Evolutionary conservation across 2,888 invertebrate genomes (phyloP), one percentile per base, ranked within the genome.

Genomic region (Euplagia quadripunctaria): DNA sequence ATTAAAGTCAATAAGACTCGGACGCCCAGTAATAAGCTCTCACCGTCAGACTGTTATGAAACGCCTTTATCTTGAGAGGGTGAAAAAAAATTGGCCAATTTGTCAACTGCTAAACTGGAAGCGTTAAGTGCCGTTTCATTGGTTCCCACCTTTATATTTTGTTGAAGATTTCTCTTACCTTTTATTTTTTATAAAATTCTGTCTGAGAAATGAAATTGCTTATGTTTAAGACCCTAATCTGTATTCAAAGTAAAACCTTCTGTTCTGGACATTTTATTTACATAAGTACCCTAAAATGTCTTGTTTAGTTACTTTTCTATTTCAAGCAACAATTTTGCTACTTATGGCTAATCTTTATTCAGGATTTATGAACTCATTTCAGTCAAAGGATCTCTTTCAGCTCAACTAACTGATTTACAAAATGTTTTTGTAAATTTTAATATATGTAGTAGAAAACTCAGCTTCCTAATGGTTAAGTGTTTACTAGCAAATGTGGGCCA

Each of bases 1-100:
- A 95, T 95, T 95, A 95, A 95, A 95, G 94, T 94, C 94, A 95
- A 94, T 94, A 94, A 91, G 91, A 91, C 88, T 84, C 84, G 87
- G 89, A 88, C 85, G 87, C 84, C 76, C 77, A 81, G 93, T 93
- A 93, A 94, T 94, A 94, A 94, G 91, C 87, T 89, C 86, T 84
- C 81, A 81, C 87, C 83, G 87, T 86, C 86, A 77, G 88, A 87
- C 89, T 89, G 91, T 92, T 92, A 93, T 92, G 91, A 91, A 90
- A 90, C 85, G 90, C 82, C 88, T 92, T 90, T 91, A 90, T 92
- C 92, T 89, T 76, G 79, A 79, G 86, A 88, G 89, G 87, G 89
- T 81, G 85, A 82, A 83, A 87, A 90, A 88, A 91, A 93, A 94
- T 93, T 93, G 94, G 88, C 90, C 93, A 92, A 94, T 95, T 94